Evolutionary conservation across 1,140 invertebrate species (phyloP).

Genomic region (Watersipora subatra): DNA sequence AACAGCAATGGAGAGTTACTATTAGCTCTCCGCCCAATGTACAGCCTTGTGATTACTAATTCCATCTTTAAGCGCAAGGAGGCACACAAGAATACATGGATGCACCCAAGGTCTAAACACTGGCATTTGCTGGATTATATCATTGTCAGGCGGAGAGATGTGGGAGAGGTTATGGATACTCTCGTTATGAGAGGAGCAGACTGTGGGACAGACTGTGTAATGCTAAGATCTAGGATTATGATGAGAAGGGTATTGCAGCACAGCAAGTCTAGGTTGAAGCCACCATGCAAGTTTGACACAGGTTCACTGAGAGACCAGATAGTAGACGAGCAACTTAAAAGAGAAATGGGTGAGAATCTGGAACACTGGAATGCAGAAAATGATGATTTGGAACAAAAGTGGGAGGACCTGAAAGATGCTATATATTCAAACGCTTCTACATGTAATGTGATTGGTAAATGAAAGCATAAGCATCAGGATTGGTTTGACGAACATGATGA

Average conservation of each 20-base stretch:
- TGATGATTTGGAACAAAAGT: not conserved
- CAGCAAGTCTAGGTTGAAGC: constrained; percentile 1
- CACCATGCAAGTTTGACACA: not conserved
- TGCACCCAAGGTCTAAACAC: constrained; percentile 14
- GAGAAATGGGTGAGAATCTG: not conserved
- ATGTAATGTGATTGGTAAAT: not conserved
- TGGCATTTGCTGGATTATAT: constrained; percentile 15
- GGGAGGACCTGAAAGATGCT: not conserved
- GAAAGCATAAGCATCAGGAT: not conserved
- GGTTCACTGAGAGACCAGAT: not conserved
- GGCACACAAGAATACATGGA: constrained; percentile 11
- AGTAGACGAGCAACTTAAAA: not conserved
- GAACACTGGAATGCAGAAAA: not conserved
- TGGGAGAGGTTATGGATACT: constrained; percentile 9
- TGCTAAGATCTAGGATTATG: constrained; percentile 7
- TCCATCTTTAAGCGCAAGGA: not conserved
- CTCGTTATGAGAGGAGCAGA: constrained; percentile 11
- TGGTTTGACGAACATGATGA: not conserved
- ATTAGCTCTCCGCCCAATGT: not conserved
- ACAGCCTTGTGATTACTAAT: not conserved
- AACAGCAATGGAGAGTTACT: not conserved
- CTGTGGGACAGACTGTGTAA: constrained; percentile 13
- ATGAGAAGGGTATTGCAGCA: not conserved
- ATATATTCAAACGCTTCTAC: not conserved
- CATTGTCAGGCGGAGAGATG: constrained; percentile 11